Evolutionary conservation across 2,797 vertebrate species (phyloP).

Genomic region (Spatula clypeata): DNA sequence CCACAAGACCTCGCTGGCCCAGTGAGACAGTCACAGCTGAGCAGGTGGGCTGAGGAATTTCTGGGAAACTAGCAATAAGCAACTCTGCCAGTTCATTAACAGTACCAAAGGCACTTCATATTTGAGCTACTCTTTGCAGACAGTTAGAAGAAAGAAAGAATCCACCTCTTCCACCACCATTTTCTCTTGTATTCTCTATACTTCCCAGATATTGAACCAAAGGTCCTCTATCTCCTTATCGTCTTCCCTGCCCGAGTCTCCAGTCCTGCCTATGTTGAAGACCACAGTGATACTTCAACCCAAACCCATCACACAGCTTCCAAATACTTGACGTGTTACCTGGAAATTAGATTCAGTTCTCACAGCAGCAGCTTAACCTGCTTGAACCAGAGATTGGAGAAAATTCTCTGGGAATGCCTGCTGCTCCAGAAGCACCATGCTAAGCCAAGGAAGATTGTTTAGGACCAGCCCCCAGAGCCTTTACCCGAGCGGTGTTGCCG

Average conservation of each 20-base stretch:
- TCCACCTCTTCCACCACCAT: background rate
- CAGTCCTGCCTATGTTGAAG: background rate
- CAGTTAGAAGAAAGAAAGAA: background rate
- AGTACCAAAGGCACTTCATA: background rate
- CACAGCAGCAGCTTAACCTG: background rate
- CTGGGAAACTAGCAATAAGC: background rate
- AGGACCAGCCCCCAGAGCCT: background rate
- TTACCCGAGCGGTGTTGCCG: background rate
- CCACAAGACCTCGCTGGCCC: background rate
- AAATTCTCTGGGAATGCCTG: background rate
- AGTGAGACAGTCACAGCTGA: background rate
- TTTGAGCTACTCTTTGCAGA: background rate
- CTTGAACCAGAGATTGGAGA: background rate
- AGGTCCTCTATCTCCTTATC: background rate
- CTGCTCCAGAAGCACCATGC: background rate
- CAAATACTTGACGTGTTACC: background rate
- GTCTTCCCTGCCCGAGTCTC: too few relatives aligned
- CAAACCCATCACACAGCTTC: background rate
- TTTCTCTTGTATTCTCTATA: background rate
- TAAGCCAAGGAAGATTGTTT: background rate
- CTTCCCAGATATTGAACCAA: background rate
- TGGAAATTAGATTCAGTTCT: background rate
- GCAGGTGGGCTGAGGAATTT: background rate
- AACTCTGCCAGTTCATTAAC: background rate
- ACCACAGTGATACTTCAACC: accelerated